phyloP scores from a whole-genome alignment of 1,140 invertebrate species.

The Drosophila paulistorum region DNA sequence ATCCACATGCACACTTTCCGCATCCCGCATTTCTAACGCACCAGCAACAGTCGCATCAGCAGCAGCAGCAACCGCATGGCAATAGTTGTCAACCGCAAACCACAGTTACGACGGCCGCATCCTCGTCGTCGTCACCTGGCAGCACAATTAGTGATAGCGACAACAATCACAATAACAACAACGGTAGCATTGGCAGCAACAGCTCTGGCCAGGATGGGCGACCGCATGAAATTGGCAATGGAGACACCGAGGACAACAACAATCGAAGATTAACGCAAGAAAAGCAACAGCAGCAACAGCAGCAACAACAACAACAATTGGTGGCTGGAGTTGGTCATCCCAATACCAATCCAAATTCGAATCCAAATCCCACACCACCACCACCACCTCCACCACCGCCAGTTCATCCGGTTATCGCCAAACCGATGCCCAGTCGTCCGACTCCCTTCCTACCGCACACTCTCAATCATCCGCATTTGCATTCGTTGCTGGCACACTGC shows the following conservation, averaged over 20 bases:
- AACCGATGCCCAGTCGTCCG: conserved; percentile 84
- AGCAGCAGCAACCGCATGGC: conserved; percentile 63
- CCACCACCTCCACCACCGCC: conserved; percentile 54
- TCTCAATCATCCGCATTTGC: conserved; percentile 83
- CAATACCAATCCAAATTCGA: neutral
- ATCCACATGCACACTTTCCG: conserved; percentile 65
- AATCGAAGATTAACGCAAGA: conserved; percentile 82
- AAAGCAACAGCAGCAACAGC: conserved; percentile 41
- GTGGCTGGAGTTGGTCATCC: conserved; percentile 35
- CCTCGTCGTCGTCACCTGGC: conserved; percentile 82
- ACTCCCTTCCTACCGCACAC: conserved; percentile 84
- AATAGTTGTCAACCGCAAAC: conserved; percentile 83
- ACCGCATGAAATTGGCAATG: conserved; percentile 68
- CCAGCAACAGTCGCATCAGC: conserved; percentile 62
- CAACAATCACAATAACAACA: conserved; percentile 78
- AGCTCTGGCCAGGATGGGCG: conserved; percentile 54
- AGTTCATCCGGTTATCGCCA: conserved; percentile 83
- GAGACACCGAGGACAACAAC: conserved; percentile 66
- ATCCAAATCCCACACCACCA: conserved; percentile 42
- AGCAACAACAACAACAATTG: conserved; percentile 49
- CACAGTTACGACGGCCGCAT: conserved; percentile 65
- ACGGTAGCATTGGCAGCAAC: conserved; percentile 33
- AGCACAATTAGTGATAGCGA: conserved; percentile 83
- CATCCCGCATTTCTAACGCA: conserved; percentile 82
- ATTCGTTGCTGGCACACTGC: conserved; percentile 84